Base-by-base conservation (phyloP, 2,113 vertebrate genomes). In the Eolophus roseicapilla region DNA sequence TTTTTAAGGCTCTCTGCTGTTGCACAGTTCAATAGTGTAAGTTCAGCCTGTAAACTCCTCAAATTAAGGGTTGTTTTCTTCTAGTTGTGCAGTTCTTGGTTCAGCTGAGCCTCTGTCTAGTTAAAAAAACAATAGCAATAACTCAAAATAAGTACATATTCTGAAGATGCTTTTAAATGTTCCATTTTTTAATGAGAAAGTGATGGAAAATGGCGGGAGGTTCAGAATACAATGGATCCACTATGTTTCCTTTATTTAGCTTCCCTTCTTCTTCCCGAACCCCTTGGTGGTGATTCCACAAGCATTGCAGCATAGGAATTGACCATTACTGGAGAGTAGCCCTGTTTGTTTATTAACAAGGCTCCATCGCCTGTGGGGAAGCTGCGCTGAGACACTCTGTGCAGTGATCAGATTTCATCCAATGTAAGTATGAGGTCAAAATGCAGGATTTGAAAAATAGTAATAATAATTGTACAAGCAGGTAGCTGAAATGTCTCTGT, bases 111-210 rank as follows among this genome's bases (percentile, higher is more conserved):
- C 28, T 83, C 41, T 83, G 41, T 67, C 65, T 77, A 57, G 43
- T 79, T 81, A 59, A 46, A 90, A 92, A 95, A 95, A 81, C 76
- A 94, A 78, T 44, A 91, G 78, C 43, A 90, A 35, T 71, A 70
- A 83, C 60, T 83, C 46, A 86, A 73, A 95, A 50, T 64, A 86
- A 81, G 39, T 59, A 41, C 23, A 18, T 70, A 17, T 53, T 63
- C 59, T 77, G 75, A 86, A 80, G 35, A 90, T 50, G 53, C 71
- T 62, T 92, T 92, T 55, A 77, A 35, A 50, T 46, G n/a, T 88
- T 94, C 86, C 23, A 29, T 83, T 86, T 82, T 88, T 92, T 74
- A 75, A 93, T 81, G 62, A 31, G 23, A 92, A 92, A 88, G 64
- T 50, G 31, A 81, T 93, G 64, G 50, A 88, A 90, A 78, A 69